Evolutionary conservation across 2,797 vertebrate genomes (phyloP), one percentile per base, ranked within the genome.

Genomic region (Lagocephalus sceleratus): DNA sequence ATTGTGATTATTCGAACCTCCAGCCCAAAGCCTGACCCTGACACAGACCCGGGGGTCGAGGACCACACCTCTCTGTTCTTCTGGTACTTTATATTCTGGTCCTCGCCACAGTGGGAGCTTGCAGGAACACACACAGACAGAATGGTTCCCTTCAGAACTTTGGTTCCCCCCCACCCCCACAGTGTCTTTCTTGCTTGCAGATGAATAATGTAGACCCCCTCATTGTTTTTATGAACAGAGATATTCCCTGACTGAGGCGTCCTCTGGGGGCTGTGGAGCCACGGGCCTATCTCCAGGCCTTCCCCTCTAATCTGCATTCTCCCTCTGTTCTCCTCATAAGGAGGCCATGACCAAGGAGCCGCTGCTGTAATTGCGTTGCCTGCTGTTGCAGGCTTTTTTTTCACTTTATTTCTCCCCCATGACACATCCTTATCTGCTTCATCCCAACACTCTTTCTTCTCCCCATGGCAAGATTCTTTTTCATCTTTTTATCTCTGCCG

Each of bases 311-410:
- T 88, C 71, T 84, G 72, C 69, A 82, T 82, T 42, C 69, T 61
- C 47, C 41, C 75, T 75, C 68, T 84, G 61, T 82, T 75, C 77
- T 75, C 71, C 71, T 85, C 84, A 88, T 86, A 81, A 84, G 75
- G 44, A 67, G n/a, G 40, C 40, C 40, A 42, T 19, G 40, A 19
- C 16, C 40, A 42, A 42, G n/a, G 17, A 42, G 40, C 16, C 16
- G 11, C 40, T n/a, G 40, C 16, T 6, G 40, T 42, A 42, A 42
- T 5, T 19, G 40, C 40, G 8, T 19, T 16, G 16, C 40, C 17
- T 19, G 32, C 32, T 35, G 32, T 35, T 35, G 32, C 32, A 35
- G 32, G 14, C 4, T 35, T 35, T 35, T 32, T 35, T 35, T 35
- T 35, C 14, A 35, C 14, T 42, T 19, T 10, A 42, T 42, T 42